Evolutionary conservation across 2,888 invertebrate species (phyloP), one percentile per base, ranked within the genome.

Genomic region (Argynnis bischoffii): DNA sequence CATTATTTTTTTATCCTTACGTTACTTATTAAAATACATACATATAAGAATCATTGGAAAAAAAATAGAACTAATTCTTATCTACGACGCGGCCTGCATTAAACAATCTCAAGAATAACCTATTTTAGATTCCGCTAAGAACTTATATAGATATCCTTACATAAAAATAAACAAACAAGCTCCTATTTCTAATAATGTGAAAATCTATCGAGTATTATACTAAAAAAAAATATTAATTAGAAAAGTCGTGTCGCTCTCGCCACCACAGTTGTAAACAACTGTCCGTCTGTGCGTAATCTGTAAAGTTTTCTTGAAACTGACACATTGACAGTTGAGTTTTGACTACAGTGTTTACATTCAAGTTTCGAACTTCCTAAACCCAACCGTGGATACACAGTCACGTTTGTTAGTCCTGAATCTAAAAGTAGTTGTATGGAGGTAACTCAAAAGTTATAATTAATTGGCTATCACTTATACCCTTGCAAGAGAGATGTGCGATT

Each of bases 261-360:
- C 46, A 18, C 47, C 46, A n/a, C n/a, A 41, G n/a, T 4, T n/a
- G 3, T 46, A 21, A 69, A 47, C 15, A 41, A 41, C 51, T 53
- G 26, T 3, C n/a, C 55, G 2, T 14, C 56, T 50, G 35, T 51
- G 67, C 64, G 41, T 69, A 61, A 69, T 61, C 60, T 51, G 35
- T 61, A 68, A 35, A 69, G 67, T 74, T 74, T 73, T 69, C 59
- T 72, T 64, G 50, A 55, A 64, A 55, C 66, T 69, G 59, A 64
- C 70, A 57, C 57, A 63, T 66, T 59, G 69, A 73, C 71, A 60
- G n/a, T n/a, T n/a, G n/a, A n/a, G n/a, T n/a, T 69, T 73, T 63
- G 65, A 63, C 63, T 64, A 61, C 16, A 59, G 48, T 59, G 48
- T 59, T 59, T 59, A 59, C 51, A 51, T 41, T 18, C 14, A 66